phyloP scores from a whole-genome alignment of 2,888 invertebrate species.

The Tenthredo mesomela region DNA sequence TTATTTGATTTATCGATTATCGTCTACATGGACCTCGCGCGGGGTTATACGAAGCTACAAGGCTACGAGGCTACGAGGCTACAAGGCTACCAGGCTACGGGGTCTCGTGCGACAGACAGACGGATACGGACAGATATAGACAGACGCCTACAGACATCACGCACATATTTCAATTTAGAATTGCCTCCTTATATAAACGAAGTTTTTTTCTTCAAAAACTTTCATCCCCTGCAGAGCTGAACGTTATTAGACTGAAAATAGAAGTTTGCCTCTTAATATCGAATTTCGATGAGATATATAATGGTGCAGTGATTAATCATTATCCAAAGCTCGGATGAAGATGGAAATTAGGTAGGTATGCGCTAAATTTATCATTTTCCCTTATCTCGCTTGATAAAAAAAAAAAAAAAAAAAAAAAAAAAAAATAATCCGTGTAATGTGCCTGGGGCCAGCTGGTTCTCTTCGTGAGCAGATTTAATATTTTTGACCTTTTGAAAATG shows the following conservation, averaged over 20 bases:
- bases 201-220: slow-evolving; percentile 6
- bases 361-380: background rate
- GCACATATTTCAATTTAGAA: slow-evolving; percentile 50
- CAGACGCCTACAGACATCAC: slow-evolving; percentile 10
- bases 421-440: background rate
- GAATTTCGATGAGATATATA: background rate
- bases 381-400: background rate
- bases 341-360: background rate
- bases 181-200: background rate
- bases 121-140: background rate
- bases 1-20: slow-evolving; percentile 53
- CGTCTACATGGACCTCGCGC: slow-evolving; percentile 26
- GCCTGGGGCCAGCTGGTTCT: background rate
- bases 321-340: background rate
- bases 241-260: background rate
- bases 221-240: background rate
- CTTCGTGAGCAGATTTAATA: slow-evolving; percentile 1
- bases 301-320: background rate
- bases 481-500: slow-evolving; percentile 16
- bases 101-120: slow-evolving; percentile 30
- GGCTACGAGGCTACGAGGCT: slow-evolving; percentile 32
- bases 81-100: slow-evolving; percentile 27
- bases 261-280: background rate
- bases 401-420: background rate
- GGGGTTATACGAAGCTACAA: background rate